Percentiles rank a stretch among this genome's conserved stretches.
phyloP scores from a whole-genome alignment of 2,797 vertebrate genomes.

The Choloepus didactylus region DNA sequence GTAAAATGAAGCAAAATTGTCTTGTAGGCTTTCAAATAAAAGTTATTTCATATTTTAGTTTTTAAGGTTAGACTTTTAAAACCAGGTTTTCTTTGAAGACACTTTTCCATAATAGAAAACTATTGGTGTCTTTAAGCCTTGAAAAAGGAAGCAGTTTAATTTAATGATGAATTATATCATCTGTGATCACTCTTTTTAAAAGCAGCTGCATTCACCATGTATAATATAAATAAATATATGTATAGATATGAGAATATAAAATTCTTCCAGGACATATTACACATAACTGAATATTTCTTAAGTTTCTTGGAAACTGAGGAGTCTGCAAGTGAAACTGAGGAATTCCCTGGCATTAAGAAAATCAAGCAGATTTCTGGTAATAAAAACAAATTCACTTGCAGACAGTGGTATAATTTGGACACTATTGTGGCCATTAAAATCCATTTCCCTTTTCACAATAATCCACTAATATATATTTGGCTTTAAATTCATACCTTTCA shows the following conservation, averaged over 20 bases:
- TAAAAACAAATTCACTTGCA: not conserved
- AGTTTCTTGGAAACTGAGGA: not conserved
- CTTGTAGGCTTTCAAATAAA: constrained; percentile 62
- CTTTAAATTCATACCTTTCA: not conserved
- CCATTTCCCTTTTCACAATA: constrained; percentile 28
- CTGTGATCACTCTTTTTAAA: not conserved
- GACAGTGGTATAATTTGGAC: not conserved
- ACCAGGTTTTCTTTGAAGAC: not conserved
- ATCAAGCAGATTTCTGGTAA: not conserved
- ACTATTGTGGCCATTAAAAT: not conserved
- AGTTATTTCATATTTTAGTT: constrained; percentile 39
- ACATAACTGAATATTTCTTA: not conserved
- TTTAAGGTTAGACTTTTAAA: constrained; percentile 14
- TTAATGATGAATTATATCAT: not conserved
- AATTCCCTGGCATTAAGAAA: not conserved
- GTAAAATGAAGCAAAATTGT: not conserved
- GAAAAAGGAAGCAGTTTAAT: not conserved
- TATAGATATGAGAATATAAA: not conserved
- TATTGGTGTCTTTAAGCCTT: not conserved
- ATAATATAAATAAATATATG: not conserved
- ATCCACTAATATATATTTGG: not conserved
- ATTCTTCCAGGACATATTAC: not conserved
- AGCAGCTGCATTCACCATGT: not conserved
- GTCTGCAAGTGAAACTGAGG: not conserved
- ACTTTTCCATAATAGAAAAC: not conserved